These are phyloP conservation scores for Bilobella aurantiaca DNA, from an alignment of 1,140 invertebrate genomes.

Conservation along the genomic window DNA sequence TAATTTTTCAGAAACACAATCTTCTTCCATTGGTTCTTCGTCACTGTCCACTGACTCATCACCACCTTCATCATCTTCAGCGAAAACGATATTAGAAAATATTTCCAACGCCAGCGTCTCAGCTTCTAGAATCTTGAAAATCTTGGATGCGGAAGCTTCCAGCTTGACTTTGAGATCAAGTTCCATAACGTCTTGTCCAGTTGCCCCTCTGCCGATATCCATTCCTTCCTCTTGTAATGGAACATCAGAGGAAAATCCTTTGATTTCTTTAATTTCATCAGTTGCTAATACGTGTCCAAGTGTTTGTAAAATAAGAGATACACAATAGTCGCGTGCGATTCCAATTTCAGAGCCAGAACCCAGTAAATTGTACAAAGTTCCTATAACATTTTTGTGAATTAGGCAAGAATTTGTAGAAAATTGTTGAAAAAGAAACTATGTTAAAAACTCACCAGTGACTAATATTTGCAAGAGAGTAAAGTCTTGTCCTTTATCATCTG, in stretches of 20 bases:
- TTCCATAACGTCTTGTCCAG: constrained; percentile 6
- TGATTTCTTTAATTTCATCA: neutral
- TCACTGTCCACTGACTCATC: neutral
- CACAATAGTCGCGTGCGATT: neutral
- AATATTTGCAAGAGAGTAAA: neutral
- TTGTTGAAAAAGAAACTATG: neutral
- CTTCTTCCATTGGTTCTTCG: neutral
- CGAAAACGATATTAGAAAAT: constrained; percentile 24
- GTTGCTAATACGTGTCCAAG: neutral
- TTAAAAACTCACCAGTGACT: neutral
- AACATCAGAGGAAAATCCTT: neutral
- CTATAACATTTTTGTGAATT: too few species aligned
- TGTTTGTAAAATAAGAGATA: neutral
- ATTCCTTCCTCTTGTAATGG: neutral
- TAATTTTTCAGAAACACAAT: neutral
- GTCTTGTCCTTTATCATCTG: neutral
- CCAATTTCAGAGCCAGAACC: neutral
- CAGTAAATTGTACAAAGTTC: too few species aligned
- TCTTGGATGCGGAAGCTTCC: neutral
- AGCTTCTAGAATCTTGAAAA: neutral
- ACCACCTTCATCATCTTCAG: constrained; percentile 17
- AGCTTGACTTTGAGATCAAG: constrained; percentile 41
- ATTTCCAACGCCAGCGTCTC: constrained; percentile 22
- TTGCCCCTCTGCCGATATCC: neutral
- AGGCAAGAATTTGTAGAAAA: neutral